phyloP scores from a whole-genome alignment of 2,888 invertebrate species.

The Pollenia amentaria region DNA sequence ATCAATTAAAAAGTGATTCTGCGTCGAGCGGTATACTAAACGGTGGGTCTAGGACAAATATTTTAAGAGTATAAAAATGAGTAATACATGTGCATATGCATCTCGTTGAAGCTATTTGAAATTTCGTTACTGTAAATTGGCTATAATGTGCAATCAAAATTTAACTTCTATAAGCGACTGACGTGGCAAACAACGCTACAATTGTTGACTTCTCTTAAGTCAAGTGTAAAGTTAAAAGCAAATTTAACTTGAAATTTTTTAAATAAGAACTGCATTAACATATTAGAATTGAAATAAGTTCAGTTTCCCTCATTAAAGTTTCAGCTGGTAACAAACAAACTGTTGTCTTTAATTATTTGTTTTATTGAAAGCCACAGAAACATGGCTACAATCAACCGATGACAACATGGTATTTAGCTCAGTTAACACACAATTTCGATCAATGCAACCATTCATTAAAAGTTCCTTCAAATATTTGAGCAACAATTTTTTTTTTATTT shows the following conservation, averaged over 20 bases:
- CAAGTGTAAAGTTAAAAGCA: not conserved
- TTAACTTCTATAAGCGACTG: no score
- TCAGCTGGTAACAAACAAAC: conserved; percentile 47
- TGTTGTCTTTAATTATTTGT: conserved; percentile 5
- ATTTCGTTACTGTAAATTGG: no score
- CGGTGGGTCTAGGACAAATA: no score
- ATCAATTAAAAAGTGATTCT: no score
- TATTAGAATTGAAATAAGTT: not conserved
- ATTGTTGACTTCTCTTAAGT: no score
- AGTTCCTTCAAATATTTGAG: conserved; percentile 39
- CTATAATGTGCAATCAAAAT: no score
- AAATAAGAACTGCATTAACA: no score
- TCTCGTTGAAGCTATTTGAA: no score
- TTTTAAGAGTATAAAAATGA: no score
- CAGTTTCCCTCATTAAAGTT: not conserved
- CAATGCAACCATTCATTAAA: conserved; percentile 30
- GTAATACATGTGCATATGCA: no score
- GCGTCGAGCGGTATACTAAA: no score
- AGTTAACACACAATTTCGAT: not conserved
- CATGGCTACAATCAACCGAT: conserved; percentile 16
- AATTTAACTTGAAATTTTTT: not conserved
- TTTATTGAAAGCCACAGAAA: conserved; percentile 29
- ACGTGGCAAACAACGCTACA: no score
- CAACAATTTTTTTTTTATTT: conserved; percentile 31
- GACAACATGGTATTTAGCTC: conserved; percentile 6